A percentile compares a stretch with the other conserved stretches of the same genome.
phyloP scores from a whole-genome alignment of 2,888 invertebrate species.

The Dromius quadrimaculatus region DNA sequence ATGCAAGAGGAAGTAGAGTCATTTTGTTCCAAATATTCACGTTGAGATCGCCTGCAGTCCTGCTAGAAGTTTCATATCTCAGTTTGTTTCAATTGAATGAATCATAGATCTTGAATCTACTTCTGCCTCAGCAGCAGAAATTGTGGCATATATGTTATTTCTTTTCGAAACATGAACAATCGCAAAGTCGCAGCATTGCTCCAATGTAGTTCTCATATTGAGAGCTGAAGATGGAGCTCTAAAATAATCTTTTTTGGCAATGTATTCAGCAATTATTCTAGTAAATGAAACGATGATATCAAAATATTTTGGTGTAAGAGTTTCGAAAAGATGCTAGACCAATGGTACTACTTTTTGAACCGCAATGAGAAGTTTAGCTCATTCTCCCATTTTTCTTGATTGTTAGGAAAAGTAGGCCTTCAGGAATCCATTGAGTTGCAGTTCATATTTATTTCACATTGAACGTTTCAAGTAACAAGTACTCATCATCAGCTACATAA shows the following conservation, averaged over 20 bases:
- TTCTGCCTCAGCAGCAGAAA: conserved; percentile 51
- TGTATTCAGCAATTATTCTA: conserved; percentile 39
- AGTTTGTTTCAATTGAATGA: conserved; percentile 48
- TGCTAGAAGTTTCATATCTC: conserved; percentile 44
- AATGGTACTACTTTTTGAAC: conserved; percentile 16
- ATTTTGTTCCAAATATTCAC: conserved; percentile 56
- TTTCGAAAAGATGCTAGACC: conserved; percentile 28
- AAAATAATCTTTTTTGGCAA: conserved; percentile 35
- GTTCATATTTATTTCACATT: too few species aligned
- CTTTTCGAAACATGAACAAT: conserved; percentile 46
- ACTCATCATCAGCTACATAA: too few species aligned
- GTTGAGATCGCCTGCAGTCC: conserved; percentile 52
- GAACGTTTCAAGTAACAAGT: too few species aligned
- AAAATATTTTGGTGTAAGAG: conserved; percentile 25
- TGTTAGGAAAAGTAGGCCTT: too few species aligned
- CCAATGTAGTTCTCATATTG: conserved; percentile 40
- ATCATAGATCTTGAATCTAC: conserved; percentile 54
- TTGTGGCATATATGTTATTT: conserved; percentile 27
- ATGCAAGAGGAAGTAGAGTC: conserved; percentile 47
- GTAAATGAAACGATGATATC: conserved; percentile 32
- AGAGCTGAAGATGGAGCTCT: conserved; percentile 31
- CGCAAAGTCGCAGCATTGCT: conserved; percentile 46
- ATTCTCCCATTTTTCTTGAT: conserved; percentile 47
- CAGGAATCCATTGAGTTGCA: too few species aligned
- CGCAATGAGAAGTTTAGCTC: conserved; percentile 33